These are phyloP conservation scores for Syrrhaptes paradoxus DNA, from an alignment of 2,113 vertebrate genomes.

Conservation along the genomic window DNA sequence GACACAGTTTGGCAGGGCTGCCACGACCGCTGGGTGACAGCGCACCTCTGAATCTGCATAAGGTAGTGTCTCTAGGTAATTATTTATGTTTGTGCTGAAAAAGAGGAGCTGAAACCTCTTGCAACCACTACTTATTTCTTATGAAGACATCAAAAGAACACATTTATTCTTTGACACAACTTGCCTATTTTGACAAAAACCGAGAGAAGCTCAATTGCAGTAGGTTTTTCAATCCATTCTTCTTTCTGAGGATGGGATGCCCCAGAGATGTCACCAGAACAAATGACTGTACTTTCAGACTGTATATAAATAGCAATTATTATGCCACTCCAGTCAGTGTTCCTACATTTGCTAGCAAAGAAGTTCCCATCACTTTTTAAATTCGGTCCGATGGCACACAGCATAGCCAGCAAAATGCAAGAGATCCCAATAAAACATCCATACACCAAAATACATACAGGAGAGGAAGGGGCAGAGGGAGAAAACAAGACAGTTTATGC, in stretches of 20 bases:
- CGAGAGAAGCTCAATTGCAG: background rate
- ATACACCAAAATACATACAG: fast-evolving
- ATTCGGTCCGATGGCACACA: background rate
- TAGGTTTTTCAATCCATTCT: background rate
- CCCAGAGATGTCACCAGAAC: background rate
- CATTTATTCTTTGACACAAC: background rate
- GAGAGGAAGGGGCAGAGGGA: background rate
- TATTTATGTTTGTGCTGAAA: slow-evolving; percentile 55
- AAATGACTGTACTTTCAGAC: background rate
- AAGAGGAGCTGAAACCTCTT: background rate
- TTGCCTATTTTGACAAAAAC: slow-evolving; percentile 7
- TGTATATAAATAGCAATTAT: background rate
- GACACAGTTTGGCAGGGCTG: background rate
- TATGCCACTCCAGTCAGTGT: background rate
- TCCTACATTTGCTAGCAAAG: background rate
- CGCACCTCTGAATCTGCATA: background rate
- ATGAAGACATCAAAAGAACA: background rate
- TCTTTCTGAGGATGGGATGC: background rate
- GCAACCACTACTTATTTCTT: background rate
- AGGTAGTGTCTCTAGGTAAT: slow-evolving; percentile 3
- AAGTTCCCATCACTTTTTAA: background rate
- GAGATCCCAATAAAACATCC: background rate
- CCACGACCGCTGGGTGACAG: background rate
- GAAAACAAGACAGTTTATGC: background rate
- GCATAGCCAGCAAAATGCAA: fast-evolving